A percentile compares a stretch with the other conserved stretches of the same genome.
Evolutionary conservation across 1,140 invertebrate species (phyloP).

Genomic region (Macrosteles quadrilineatus): DNA sequence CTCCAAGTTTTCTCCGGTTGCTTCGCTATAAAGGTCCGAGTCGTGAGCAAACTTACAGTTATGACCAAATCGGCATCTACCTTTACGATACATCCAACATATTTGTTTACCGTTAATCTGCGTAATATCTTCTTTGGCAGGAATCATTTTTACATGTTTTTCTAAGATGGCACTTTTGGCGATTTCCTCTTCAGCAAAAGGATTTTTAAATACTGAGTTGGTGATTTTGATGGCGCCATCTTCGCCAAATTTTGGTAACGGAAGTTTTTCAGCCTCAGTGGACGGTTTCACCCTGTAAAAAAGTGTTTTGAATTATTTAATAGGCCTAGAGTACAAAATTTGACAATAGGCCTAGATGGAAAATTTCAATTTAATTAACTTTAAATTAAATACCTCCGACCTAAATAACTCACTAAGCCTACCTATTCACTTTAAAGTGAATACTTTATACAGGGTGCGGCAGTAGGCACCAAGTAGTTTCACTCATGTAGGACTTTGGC

Average conservation of each 20-base stretch:
- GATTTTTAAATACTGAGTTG: conserved; percentile 84
- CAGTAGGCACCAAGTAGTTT: conserved; percentile 56
- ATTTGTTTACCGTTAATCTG: conserved; percentile 86
- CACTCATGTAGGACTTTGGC: conserved; percentile 84
- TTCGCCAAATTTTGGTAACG: conserved; percentile 34
- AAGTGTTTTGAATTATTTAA: too few relatives aligned
- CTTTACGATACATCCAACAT: conserved; percentile 92
- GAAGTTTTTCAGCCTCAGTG: conserved; percentile 24
- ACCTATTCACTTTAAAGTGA: too few relatives aligned
- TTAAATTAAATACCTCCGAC: too few relatives aligned
- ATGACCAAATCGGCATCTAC: conserved; percentile 85
- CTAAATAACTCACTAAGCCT: too few relatives aligned
- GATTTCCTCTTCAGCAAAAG: conserved; percentile 85
- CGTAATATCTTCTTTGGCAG: conserved; percentile 66
- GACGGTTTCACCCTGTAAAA: too few relatives aligned
- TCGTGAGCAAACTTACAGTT: conserved; percentile 93
- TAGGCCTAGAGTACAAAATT: too few relatives aligned
- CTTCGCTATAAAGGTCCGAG: conserved; percentile 64
- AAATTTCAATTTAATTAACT: too few relatives aligned
- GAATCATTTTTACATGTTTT: conserved; percentile 92
- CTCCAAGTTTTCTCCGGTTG: not conserved
- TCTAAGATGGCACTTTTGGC: conserved; percentile 85
- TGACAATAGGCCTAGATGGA: too few relatives aligned
- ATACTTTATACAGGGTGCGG: too few relatives aligned
- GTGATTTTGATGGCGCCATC: conserved; percentile 38